Base-by-base conservation (phyloP, 2,113 vertebrate species). In the Cervus canadensis region DNA sequence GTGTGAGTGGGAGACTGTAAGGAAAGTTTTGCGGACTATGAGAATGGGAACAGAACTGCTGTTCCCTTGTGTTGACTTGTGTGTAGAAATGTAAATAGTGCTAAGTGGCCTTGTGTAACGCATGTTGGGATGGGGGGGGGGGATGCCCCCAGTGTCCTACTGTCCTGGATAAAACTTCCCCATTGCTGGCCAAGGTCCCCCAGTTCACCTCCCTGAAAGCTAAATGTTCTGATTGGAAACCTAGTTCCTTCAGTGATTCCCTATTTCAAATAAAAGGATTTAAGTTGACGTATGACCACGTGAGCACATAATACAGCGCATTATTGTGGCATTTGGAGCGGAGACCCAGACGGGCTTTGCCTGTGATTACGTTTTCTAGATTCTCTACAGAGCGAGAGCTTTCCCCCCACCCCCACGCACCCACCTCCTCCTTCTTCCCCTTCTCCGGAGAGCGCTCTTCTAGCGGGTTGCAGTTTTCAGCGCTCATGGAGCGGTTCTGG, bases 211-310 rank as follows among this genome's bases (percentile, higher is more conserved):
- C 78, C 81, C 48, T 89, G 95, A 98, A 98, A 98, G 89, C 96
- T 90, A 95, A 98, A 95, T 94, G 97, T 98, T 94, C 85, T 93
- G 96, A 98, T 99, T 98, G 98, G 98, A 99, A 99, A 99, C 98
- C 98, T 98, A 98, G 98, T 99, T 99, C 99, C 99, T 99, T 99
- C 99, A 99, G 98, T 99, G 99, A 99, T 99, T 99, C 99, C 99
- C 99, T 98, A 99, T 99, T 99, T 99, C 99, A 99, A 99, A 99
- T 99, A 99, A 99, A 99, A 99, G 99, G 99, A 99, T 99, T 99
- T 99, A 99, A 99, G 99, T 99, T 99, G 99, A 99, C 99, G 99
- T 99, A 99, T 99, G 99, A 99, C 99, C 99, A 99, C 99, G 99
- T 99, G 99, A 99, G 99, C 99, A 99, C 99, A 99, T 99, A 99